Base-by-base conservation (phyloP, 2,888 invertebrate species). In the Cheilosia pagana region DNA sequence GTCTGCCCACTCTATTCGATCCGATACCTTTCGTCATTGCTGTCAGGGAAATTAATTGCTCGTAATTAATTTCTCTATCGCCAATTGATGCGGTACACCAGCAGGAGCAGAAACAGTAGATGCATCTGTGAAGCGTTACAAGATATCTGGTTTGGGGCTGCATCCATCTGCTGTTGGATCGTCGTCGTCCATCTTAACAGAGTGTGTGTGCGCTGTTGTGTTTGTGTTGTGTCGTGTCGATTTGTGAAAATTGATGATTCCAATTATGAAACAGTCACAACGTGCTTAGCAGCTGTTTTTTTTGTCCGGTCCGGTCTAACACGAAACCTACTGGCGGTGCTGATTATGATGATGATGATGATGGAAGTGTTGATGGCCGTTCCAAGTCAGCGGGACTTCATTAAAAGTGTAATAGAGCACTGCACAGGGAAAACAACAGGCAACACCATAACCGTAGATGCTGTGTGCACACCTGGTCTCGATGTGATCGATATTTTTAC, bases 161-260 rank as follows among this genome's bases (percentile, higher is more conserved):
- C 70, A 83, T 78, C 74, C 74, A 78, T 83, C 78, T 78, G 71
- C n/a, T 52, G 71, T 8, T 65, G 60, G 62, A 10, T 68, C 67
- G 50, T 57, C 67, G 50, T 57, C 62, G 50, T 77, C 12, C 35
- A 14, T 75, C 52, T 59, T 52, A 16, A 8, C 28, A 28, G 35
- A 25, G 39, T 65, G 14, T 65, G 53, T 31, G 43, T 75, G 65
- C 3, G 7, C 45, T 52, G 62, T 52, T 43, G 72, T 63, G 72
- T 68, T 52, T 43, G 72, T 63, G 72, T 68, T 78, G 75, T 81
- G 70, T 79, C 43, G 85, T 76, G 85, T 85, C 85, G 85, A 86
- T 86, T 87, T 81, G 87, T 81, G 79, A 89, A 90, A 90, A 91
- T 91, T 91, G 90, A 91, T 91, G 91, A 89, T 88, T 91, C 90